Conservation (phyloP, 2,113 vertebrate species). For the Himantopus leucocephalus region DNA sequence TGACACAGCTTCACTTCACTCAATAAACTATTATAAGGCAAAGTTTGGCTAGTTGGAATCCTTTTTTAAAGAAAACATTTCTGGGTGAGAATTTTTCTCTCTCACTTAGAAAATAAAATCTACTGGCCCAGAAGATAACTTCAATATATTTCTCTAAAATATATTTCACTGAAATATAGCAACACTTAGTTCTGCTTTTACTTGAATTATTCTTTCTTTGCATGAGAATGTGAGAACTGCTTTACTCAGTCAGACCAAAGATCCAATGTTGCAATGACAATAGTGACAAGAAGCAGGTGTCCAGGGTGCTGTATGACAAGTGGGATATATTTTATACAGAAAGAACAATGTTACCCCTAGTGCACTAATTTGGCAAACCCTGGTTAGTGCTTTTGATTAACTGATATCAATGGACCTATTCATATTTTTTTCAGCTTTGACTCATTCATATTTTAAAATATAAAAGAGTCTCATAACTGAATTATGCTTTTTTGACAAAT, state of each 20-base stretch:
- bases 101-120: background rate
- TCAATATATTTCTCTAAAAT: background rate
- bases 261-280: background rate
- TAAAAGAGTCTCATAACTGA: background rate
- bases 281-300: background rate
- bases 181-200: background rate
- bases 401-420: background rate
- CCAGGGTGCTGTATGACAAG: background rate
- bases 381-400: background rate
- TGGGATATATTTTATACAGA: background rate
- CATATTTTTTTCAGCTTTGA: background rate
- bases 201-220: background rate
- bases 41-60: background rate
- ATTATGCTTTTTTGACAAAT: background rate
- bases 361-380: background rate
- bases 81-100: background rate
- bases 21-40: background rate
- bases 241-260: background rate
- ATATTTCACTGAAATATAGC: background rate
- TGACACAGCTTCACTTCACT: background rate
- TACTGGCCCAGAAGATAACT: background rate
- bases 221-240: background rate
- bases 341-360: background rate
- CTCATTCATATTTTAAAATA: background rate
- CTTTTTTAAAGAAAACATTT: background rate